Conservation (phyloP, 2,888 invertebrate genomes). For the Tetragonisca angustula region DNA sequence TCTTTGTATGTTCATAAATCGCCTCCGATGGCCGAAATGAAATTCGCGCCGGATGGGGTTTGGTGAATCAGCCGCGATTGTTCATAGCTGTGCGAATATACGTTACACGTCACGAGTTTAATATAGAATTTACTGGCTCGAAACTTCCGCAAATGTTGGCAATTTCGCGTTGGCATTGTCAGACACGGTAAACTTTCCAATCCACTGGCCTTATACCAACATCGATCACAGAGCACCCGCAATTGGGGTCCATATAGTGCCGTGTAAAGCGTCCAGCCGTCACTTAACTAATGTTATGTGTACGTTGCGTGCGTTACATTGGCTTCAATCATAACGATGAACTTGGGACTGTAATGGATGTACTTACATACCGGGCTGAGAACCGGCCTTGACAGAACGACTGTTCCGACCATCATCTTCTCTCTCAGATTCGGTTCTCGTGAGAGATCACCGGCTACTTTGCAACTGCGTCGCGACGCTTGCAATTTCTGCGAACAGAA, state of each 20-base stretch:
- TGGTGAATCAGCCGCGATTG: background rate
- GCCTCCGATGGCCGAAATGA: background rate
- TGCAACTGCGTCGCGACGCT: too few species aligned
- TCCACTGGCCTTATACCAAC: conserved; percentile 30
- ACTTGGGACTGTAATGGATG: conserved; percentile 50
- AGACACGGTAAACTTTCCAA: conserved; percentile 46
- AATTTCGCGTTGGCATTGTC: conserved; percentile 34
- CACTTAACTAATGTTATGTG: conserved; percentile 55
- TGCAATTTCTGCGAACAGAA: too few species aligned
- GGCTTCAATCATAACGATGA: conserved; percentile 53
- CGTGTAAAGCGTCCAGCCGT: conserved; percentile 52
- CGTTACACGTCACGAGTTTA: conserved; percentile 1
- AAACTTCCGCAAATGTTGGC: conserved; percentile 29
- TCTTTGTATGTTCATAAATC: background rate
- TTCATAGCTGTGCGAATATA: background rate
- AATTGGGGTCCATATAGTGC: conserved; percentile 53
- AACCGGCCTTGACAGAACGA: conserved; percentile 30
- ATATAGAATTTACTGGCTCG: background rate
- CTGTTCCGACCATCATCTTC: conserved; percentile 22
- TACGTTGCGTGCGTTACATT: conserved; percentile 64
- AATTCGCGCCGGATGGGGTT: background rate
- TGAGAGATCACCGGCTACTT: too few species aligned
- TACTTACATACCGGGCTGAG: conserved; percentile 29
- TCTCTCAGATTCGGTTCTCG: background rate
- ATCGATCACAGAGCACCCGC: conserved; percentile 44